Percentiles rank a stretch among this genome's conserved stretches.
Evolutionary conservation across 1,140 invertebrate species (phyloP).

Genomic region (Bradysia coprophila): DNA sequence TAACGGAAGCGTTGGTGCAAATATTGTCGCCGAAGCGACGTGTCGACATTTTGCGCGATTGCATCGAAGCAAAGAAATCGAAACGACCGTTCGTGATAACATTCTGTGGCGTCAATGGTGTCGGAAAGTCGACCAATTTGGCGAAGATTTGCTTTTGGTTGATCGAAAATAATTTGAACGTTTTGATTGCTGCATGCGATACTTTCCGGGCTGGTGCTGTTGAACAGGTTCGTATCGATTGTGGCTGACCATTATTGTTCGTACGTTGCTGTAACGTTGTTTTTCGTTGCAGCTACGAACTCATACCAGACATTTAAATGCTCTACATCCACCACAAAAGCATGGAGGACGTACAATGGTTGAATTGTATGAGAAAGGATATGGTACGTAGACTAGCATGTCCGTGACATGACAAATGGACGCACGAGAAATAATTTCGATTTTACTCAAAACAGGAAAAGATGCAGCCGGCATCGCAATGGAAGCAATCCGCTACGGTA

Average conservation of each 20-base stretch:
- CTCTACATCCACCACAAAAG: slow-evolving; percentile 66
- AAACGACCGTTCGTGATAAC: slow-evolving; percentile 84
- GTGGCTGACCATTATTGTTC: too few relatives aligned
- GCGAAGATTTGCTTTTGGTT: slow-evolving; percentile 99
- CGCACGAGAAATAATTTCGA: too few relatives aligned
- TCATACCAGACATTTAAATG: slow-evolving; percentile 85
- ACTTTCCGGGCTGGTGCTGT: slow-evolving; percentile 98
- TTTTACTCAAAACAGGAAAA: slow-evolving; percentile 43
- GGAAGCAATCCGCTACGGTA: slow-evolving; percentile 84
- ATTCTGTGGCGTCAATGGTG: slow-evolving; percentile 99
- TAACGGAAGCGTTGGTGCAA: slow-evolving; percentile 71
- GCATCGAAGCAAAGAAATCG: slow-evolving; percentile 68
- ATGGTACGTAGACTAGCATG: too few relatives aligned
- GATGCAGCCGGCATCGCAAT: slow-evolving; percentile 96
- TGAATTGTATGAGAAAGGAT: slow-evolving; percentile 93
- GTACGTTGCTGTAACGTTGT: too few relatives aligned
- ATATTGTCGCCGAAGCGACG: slow-evolving; percentile 87
- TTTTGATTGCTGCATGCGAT: slow-evolving; percentile 97
- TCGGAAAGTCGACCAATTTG: slow-evolving; percentile 98
- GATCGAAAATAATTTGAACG: slow-evolving; percentile 91
- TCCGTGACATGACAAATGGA: too few relatives aligned
- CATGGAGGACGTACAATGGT: slow-evolving; percentile 63
- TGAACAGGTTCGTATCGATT: too few relatives aligned
- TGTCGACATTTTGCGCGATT: slow-evolving; percentile 93
- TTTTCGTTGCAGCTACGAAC: too few relatives aligned